Evolutionary conservation across 64 coral and sea anemone genomes (phyloP), one percentile per base, ranked within the genome.

Genomic region (Porites lutea): DNA sequence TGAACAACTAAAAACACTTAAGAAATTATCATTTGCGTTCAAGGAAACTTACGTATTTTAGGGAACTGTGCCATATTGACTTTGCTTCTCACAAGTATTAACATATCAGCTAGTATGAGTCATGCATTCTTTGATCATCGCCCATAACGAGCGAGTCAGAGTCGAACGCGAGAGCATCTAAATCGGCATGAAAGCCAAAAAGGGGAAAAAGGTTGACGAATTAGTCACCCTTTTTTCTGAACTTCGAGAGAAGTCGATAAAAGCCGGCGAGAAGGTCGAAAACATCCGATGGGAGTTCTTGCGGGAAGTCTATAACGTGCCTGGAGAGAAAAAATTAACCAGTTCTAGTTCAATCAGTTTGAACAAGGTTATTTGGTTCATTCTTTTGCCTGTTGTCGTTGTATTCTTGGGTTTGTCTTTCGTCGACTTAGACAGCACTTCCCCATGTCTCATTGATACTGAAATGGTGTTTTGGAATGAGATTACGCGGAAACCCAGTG

Each of bases 401-500:
- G 62, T 94, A 18, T 65, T 94, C 59, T 87, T 96, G 19, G 79
- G 89, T 13, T 52, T 10, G 16, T 68, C 37, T 5, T 12, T 71
- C 4, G 78, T 77, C 27, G 85, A 89, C 4, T 89, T 89, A 62
- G 89, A 93, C 53, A 22, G 67, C 4, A 71, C 88, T 69, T 6
- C 82, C 11, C 77, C 7, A 21, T 99, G 97, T 43, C 88, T 96
- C 10, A 50, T 99, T n/a, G 79, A 99, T 16, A 72, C 86, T 27
- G 96, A 96, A 54, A 69, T 83, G 60, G 82, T 99, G 70, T 22
- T 94, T 13, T 52, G 65, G 3, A 87, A 90, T 54, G 97, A 99
- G 64, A 71, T 96, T 16, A 65, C 92, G 16, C 94, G 97, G 2
- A 96, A 95, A 52, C 79, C 93, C n/a, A 96, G 88, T 43, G 87